These are phyloP conservation scores for Gulo gulo DNA, from an alignment of 2,113 vertebrate genomes.

Conservation along the genomic window DNA sequence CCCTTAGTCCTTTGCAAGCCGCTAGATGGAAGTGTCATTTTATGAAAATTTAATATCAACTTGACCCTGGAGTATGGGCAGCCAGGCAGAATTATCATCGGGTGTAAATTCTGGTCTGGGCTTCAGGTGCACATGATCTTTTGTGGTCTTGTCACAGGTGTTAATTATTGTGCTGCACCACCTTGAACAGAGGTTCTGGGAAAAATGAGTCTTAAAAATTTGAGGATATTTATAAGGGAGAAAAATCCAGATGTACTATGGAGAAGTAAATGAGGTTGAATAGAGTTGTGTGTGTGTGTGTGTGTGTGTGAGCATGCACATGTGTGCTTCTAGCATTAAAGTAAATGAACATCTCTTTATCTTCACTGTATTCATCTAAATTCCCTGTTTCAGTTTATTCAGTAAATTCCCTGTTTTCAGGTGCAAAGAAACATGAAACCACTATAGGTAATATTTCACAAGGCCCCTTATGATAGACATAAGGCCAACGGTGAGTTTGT, in stretches of 20 bases:
- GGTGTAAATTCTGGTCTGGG: conserved; percentile 10
- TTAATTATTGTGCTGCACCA: not conserved
- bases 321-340: not conserved
- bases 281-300: conserved; percentile 16
- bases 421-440: not conserved
- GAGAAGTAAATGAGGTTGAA: conserved; percentile 47
- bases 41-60: conserved; percentile 58
- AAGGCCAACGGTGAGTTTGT: not conserved
- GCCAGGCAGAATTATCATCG: conserved; percentile 14
- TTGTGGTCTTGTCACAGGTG: not conserved
- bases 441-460: not conserved
- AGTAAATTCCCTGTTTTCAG: not conserved
- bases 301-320: not conserved
- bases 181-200: not conserved
- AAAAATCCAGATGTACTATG: not conserved
- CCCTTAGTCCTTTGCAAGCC: conserved; percentile 10
- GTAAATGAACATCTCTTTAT: conserved; percentile 9
- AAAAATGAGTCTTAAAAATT: not conserved
- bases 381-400: not conserved
- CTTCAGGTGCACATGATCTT: not conserved
- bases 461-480: not conserved
- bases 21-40: conserved; percentile 30
- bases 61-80: conserved; percentile 34
- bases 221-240: not conserved
- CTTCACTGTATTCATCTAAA: conserved; percentile 39